Evolutionary conservation across 2,797 vertebrate species (phyloP).

Genomic region (Coreius guichenoti): DNA sequence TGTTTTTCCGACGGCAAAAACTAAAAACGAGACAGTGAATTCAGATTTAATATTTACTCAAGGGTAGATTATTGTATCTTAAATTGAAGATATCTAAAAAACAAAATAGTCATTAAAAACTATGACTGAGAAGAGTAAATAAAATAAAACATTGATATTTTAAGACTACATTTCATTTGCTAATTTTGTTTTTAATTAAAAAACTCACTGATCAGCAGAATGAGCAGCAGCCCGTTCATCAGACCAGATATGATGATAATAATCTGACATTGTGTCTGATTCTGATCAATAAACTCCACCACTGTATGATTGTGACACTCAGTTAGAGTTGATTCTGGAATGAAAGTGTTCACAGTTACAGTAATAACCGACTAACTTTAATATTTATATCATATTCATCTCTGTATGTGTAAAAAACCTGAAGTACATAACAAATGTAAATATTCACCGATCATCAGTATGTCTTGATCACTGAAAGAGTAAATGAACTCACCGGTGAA

Average conservation of each 20-base stretch:
- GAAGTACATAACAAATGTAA: background rate
- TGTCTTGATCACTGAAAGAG: background rate
- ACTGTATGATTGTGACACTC: background rate
- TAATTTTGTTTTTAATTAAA: too few species aligned
- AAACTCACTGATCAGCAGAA: conserved; percentile 2
- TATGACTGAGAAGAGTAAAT: too few species aligned
- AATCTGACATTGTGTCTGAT: background rate
- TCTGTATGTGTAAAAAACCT: too few species aligned
- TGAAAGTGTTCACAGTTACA: background rate
- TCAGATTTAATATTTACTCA: too few species aligned
- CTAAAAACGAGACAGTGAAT: too few species aligned
- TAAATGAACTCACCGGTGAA: background rate
- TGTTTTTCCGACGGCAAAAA: too few species aligned
- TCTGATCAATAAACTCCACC: background rate
- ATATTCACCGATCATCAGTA: background rate
- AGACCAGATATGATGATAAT: background rate
- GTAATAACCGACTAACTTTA: background rate
- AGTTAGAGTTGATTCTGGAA: background rate
- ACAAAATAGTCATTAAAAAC: too few species aligned
- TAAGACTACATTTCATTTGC: too few species aligned
- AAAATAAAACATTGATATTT: too few species aligned
- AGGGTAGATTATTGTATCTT: too few species aligned
- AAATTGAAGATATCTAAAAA: too few species aligned
- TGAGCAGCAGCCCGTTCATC: background rate
- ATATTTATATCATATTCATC: background rate